Evolutionary conservation across 2,888 invertebrate species (phyloP).

Genomic region (Aphidius colemani): DNA sequence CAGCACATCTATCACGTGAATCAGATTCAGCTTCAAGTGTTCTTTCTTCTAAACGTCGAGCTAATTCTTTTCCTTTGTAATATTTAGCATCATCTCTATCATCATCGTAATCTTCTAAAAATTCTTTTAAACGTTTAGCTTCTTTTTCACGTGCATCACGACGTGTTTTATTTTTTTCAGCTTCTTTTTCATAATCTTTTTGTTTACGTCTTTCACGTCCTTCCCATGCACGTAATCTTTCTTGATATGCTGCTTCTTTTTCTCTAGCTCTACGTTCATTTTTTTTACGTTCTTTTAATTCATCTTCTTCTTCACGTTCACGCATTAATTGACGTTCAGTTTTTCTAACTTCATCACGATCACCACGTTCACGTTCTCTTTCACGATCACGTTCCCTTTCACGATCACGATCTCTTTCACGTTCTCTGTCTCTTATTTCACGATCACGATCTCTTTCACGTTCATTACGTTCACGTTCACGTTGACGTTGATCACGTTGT

Average conservation of each 20-base stretch:
- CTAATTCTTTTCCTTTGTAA: constrained; percentile 91
- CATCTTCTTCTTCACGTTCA: constrained; percentile 89
- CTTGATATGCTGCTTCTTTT: constrained; percentile 96
- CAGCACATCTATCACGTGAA: constrained; percentile 85
- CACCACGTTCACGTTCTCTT: constrained; percentile 63
- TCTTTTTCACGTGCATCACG: constrained; percentile 89
- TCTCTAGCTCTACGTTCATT: constrained; percentile 89
- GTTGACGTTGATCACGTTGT: constrained; percentile 48
- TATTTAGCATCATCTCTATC: constrained; percentile 96
- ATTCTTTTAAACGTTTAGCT: constrained; percentile 93
- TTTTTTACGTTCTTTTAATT: constrained; percentile 86
- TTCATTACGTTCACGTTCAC: constrained; percentile 45
- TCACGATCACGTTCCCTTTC: constrained; percentile 68
- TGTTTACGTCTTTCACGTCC: constrained; percentile 84
- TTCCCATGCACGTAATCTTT: constrained; percentile 83
- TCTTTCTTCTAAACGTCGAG: constrained; percentile 86
- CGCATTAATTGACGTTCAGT: constrained; percentile 69
- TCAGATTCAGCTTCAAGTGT: constrained; percentile 94
- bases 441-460: constrained; percentile 58
- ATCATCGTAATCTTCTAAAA: constrained; percentile 98
- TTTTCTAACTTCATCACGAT: constrained; percentile 64
- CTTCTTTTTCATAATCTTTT: constrained; percentile 88
- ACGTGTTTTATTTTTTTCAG: constrained; percentile 81
- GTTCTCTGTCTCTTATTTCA: constrained; percentile 56
- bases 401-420: constrained; percentile 65